phyloP scores from a whole-genome alignment of 37 sponge, comb jelly and placozoan species.

The Diacarnus erythraeanus region DNA sequence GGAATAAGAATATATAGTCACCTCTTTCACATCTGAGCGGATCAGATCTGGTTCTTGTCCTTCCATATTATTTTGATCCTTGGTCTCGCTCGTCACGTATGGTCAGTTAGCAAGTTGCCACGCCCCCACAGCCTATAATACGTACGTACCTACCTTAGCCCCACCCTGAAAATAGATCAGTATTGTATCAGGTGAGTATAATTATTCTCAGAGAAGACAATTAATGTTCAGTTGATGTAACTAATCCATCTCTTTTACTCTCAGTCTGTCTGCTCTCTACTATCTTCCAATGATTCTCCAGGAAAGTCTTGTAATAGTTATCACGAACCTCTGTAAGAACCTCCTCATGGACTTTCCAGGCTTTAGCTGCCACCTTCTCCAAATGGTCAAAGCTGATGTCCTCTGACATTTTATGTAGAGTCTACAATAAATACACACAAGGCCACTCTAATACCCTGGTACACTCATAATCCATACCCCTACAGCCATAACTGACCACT shows the following conservation, averaged over 20 bases:
- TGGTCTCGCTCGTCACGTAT: too few relatives aligned
- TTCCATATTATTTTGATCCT: too few relatives aligned
- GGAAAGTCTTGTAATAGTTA: neutral
- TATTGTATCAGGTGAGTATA: too few relatives aligned
- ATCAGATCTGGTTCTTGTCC: too few relatives aligned
- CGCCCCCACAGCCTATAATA: too few relatives aligned
- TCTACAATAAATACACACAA: neutral
- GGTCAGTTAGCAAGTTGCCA: too few relatives aligned
- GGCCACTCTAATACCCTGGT: neutral
- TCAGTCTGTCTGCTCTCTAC: neutral
- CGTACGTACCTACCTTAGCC: too few relatives aligned
- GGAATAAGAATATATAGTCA: too few relatives aligned
- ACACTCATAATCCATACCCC: neutral
- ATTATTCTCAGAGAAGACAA: too few relatives aligned
- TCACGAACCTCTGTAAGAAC: neutral
- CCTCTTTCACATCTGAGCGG: neutral
- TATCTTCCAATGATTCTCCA: neutral
- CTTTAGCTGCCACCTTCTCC: neutral
- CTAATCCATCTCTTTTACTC: neutral
- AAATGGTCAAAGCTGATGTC: neutral
- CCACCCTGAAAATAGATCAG: too few relatives aligned
- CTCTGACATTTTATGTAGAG: neutral
- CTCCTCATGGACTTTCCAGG: neutral
- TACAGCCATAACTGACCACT: too few relatives aligned
- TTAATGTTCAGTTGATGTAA: too few relatives aligned